Base-by-base conservation (phyloP, 2,797 vertebrate genomes). In the Pterois miles region DNA sequence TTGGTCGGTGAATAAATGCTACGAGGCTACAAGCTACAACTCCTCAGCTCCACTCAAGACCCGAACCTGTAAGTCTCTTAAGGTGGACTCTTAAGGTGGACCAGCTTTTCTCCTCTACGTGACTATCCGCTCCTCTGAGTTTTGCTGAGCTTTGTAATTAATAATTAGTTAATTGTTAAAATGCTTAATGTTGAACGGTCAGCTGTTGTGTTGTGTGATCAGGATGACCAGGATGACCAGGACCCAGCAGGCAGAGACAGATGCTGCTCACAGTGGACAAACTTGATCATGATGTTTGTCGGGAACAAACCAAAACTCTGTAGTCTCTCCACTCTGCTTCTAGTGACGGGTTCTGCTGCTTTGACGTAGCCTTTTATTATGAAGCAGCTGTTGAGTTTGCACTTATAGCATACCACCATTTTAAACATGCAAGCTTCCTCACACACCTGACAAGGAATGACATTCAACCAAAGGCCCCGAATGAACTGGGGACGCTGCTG, bases 301-400 rank as follows among this genome's bases (percentile, higher is more conserved):
- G 10, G 25, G 12, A 63, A 64, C 29, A n/a, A 29, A 70, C 33
- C 14, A 50, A 27, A 36, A 34, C n/a, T 58, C 36, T 38, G 2
- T 6, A 33, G 31, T 40, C 23, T 1, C 20, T 40, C 29, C 22
- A 0, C 63, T 50, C 22, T 33, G 40, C 43, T 0, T 43, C 46
- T 52, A 6, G 71, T 71, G 23, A 72, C 16, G 8, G 20, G 20
- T 34, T 57, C 20, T 23, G 23, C 31, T 34, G 12, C 33, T 65
- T 52, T 43, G 40, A 43, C 22, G 27, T 16, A 27, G 43, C n/a
- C 20, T 72, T 70, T 72, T 80, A 77, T 78, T 57, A 71, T 62
- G 69, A 4, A 59, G 71, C 62, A 81, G 77, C 84, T 56, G 69
- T 85, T 71, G 34, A 36, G 20, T 50, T 64, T 77, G 36, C 14